Evolutionary conservation across 2,888 invertebrate species (phyloP).

Genomic region (Venusia cambrica): DNA sequence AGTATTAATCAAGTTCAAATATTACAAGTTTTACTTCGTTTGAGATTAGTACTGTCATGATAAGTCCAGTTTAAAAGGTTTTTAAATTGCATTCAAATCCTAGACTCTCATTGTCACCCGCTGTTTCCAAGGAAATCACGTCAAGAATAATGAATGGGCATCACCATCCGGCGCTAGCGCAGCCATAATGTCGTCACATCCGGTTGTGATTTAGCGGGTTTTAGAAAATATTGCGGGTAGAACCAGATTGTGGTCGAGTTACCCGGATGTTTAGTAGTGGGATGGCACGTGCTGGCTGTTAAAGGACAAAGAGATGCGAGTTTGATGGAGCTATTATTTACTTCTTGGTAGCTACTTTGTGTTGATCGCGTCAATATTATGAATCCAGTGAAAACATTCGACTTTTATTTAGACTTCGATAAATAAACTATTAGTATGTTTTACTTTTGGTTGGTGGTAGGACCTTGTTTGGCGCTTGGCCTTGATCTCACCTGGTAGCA

Average conservation of each 20-base stretch:
- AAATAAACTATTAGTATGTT: no score
- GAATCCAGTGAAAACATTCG: no score
- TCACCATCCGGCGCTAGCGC: constrained; percentile 62
- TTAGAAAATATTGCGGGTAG: constrained; percentile 54
- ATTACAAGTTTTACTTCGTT: no score
- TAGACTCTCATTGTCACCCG: constrained; percentile 5
- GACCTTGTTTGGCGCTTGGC: no score
- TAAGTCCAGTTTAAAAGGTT: no score
- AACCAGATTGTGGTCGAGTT: constrained; percentile 9
- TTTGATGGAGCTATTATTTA: constrained; percentile 12
- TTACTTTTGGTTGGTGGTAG: no score
- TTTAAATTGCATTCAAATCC: constrained; percentile 1
- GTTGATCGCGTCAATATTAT: no score
- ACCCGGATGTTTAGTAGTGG: constrained; percentile 18
- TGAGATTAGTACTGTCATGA: no score
- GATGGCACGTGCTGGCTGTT: constrained; percentile 19
- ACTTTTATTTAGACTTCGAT: no score
- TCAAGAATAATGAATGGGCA: constrained; percentile 56
- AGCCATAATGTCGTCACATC: constrained; percentile 63
- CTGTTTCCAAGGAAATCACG: constrained; percentile 50
- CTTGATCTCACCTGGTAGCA: no score
- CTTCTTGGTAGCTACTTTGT: no score
- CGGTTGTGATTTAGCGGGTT: constrained; percentile 61
- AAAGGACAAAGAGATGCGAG: constrained; percentile 2
- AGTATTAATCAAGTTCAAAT: no score